A percentile compares a stretch with the other conserved stretches of the same genome.
These are phyloP conservation scores for Drepana arcuata DNA, from an alignment of 1,140 invertebrate species.

Conservation along the genomic window DNA sequence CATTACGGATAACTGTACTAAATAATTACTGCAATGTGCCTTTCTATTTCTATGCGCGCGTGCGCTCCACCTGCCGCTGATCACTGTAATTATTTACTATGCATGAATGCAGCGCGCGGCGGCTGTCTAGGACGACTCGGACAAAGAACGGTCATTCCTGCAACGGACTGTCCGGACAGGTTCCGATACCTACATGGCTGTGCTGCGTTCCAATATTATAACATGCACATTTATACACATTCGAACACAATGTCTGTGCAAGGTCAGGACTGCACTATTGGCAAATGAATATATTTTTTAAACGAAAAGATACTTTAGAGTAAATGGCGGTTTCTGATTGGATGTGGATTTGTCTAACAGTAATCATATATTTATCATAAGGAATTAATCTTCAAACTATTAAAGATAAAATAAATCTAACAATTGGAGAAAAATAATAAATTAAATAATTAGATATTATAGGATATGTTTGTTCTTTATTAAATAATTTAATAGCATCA, in stretches of 20 bases:
- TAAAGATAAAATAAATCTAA: too few relatives aligned
- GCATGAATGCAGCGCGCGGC: slow-evolving; percentile 60
- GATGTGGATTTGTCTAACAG: too few relatives aligned
- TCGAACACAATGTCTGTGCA: slow-evolving; percentile 24
- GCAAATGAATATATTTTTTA: slow-evolving; percentile 10
- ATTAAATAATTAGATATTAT: too few relatives aligned
- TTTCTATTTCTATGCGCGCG: slow-evolving; percentile 70
- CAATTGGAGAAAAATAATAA: too few relatives aligned
- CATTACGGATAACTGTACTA: slow-evolving; percentile 70
- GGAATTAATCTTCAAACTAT: too few relatives aligned
- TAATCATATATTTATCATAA: too few relatives aligned
- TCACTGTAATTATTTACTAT: slow-evolving; percentile 70
- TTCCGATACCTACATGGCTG: slow-evolving; percentile 52
- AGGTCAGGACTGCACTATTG: slow-evolving; percentile 9
- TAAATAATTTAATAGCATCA: too few relatives aligned
- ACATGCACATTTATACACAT: slow-evolving; percentile 52
- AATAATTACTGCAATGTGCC: slow-evolving; percentile 71
- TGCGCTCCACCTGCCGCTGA: slow-evolving; percentile 62
- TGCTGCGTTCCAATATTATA: slow-evolving; percentile 50
- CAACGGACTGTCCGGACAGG: slow-evolving; percentile 43
- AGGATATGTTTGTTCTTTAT: too few relatives aligned
- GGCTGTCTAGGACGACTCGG: slow-evolving; percentile 63
- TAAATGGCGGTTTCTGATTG: too few relatives aligned
- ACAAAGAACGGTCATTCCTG: slow-evolving; percentile 61
- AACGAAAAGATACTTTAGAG: slow-evolving; percentile 10